These are phyloP conservation scores for Acropora tenuis DNA, from an alignment of 64 coral and sea anemone genomes.

Conservation along the genomic window DNA sequence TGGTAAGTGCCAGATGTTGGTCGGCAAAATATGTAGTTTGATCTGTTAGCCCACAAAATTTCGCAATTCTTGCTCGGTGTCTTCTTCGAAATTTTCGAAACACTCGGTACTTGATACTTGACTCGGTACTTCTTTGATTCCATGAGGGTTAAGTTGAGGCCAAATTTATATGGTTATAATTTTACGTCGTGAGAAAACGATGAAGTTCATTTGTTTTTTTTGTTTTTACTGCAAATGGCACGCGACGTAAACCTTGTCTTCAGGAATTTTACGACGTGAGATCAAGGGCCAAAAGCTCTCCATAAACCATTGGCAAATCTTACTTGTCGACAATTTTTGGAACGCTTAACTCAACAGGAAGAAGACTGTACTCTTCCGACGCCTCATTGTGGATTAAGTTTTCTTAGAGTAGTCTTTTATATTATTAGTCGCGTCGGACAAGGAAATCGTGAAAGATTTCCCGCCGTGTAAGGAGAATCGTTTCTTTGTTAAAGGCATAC, in stretches of 20 bases:
- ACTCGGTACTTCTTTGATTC: background rate
- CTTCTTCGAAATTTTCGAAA: conserved; percentile 2
- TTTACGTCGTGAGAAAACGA: background rate
- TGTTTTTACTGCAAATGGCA: background rate
- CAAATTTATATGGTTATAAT: background rate
- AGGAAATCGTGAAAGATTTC: background rate
- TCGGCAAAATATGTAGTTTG: background rate
- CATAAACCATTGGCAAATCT: background rate
- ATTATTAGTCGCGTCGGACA: background rate
- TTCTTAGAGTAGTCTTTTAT: background rate
- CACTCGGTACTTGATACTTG: background rate
- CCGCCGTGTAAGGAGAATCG: background rate
- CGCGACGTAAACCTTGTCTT: conserved; percentile 17
- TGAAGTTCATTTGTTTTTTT: background rate
- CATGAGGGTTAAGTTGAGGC: background rate
- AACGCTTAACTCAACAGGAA: background rate
- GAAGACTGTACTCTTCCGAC: background rate
- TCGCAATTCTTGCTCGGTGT: background rate
- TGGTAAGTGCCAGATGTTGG: background rate
- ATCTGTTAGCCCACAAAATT: background rate
- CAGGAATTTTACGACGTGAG: background rate
- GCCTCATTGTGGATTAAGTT: no score
- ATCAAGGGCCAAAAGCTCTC: background rate
- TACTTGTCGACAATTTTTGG: background rate
- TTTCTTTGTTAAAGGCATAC: background rate